Percentiles rank a stretch among this genome's conserved stretches.
These are phyloP conservation scores for Embiotoca jacksoni DNA, from an alignment of 2,113 vertebrate species.

Conservation along the genomic window DNA sequence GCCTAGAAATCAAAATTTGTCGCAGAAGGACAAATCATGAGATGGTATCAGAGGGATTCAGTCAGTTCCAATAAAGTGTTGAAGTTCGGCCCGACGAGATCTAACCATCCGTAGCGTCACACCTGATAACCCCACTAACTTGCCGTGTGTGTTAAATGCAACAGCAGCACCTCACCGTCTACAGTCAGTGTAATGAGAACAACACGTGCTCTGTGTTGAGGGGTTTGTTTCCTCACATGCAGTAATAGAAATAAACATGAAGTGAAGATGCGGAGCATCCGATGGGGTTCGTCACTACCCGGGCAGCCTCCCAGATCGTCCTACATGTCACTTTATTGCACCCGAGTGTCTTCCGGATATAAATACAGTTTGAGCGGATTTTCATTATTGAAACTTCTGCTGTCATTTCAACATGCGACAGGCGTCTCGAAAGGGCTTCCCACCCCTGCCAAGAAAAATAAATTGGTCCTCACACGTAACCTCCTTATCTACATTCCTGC, in stretches of 20 bases:
- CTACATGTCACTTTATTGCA: slow-evolving; percentile 23
- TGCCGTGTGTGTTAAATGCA: too few relatives aligned
- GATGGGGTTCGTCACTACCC: slow-evolving; percentile 13
- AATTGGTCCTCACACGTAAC: slow-evolving; percentile 71
- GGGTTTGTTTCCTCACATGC: slow-evolving; percentile 9
- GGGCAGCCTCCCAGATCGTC: slow-evolving; percentile 1
- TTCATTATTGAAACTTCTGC: slow-evolving; percentile 56
- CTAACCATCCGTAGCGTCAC: too few relatives aligned
- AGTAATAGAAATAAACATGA: slow-evolving; percentile 3
- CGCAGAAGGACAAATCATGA: too few relatives aligned
- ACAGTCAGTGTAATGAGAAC: too few relatives aligned
- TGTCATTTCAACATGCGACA: slow-evolving; percentile 46
- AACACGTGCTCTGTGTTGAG: too few relatives aligned
- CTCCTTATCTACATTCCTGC: slow-evolving; percentile 63
- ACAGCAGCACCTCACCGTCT: too few relatives aligned
- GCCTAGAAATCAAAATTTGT: too few relatives aligned
- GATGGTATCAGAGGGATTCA: too few relatives aligned
- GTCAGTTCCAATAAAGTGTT: too few relatives aligned
- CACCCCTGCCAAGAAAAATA: slow-evolving; percentile 70
- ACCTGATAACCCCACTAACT: too few relatives aligned
- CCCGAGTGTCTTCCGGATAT: slow-evolving; percentile 20
- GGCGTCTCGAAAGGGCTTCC: slow-evolving; percentile 54
- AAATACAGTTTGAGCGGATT: slow-evolving; percentile 56
- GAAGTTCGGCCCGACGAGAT: too few relatives aligned
- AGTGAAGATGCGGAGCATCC: not conserved